Base-by-base conservation (phyloP, 2,113 vertebrate genomes). In the Trochalopteron elliotii region DNA sequence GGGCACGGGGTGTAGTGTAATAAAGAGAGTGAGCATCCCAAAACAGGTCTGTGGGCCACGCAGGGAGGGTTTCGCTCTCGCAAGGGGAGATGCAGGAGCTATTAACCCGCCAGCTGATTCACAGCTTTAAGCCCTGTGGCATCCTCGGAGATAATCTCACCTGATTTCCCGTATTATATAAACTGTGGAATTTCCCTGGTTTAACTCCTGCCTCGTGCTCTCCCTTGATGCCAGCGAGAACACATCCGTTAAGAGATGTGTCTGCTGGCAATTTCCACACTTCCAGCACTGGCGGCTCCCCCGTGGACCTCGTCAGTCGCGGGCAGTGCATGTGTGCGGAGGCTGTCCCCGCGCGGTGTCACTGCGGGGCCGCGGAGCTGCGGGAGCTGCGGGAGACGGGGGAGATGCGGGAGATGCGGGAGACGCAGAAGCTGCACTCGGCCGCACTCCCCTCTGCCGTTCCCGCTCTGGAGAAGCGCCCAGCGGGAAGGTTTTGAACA, bases 171-270 rank as follows among this genome's bases (percentile, higher is more conserved):
- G 20, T 15, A 0, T 23, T 25, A 47, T 14, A 27, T 5, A 65
- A 68, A 65, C 8, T 8, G 61, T 21, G 90, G 79, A 30, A 86
- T 92, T 90, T 76, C 75, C 70, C 40, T 40, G 74, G 24, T 3
- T 67, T 65, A 27, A 35, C 55, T 52, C 80, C 59, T 12, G 53
- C 80, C 65, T n/a, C 19, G 1, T 3, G 25, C 78, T 75, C 47
- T 6, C 21, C 27, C 49, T 8, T 2, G 25, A 4, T 3, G 70
- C 31, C 78, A 37, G 7, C 0, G 24, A 37, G 63, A 52, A 3
- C 15, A 0, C 1, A 15, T 10, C 65, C 23, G 6, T 12, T 3
- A 4, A 4, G 61, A 6, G n/a, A 47, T 5, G 30, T 0, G 23
- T 5, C 82, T 4, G 3, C 2, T 0, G 16, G 47, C 61, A 6